phyloP scores from a whole-genome alignment of 2,888 invertebrate species.

The Hemistola chrysoprasaria region DNA sequence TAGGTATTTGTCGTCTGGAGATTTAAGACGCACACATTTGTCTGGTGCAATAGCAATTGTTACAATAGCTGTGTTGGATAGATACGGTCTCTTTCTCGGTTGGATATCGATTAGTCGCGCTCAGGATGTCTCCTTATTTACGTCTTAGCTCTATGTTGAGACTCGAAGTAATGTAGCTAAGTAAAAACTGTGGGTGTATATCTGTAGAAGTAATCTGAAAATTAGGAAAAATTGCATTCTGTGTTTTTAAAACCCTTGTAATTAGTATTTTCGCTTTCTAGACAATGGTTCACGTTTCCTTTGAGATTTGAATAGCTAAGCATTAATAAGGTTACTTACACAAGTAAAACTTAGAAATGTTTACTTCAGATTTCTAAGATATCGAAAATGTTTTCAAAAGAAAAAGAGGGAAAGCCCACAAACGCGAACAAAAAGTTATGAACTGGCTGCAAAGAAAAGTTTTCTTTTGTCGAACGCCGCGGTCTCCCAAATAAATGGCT shows the following conservation, averaged over 20 bases:
- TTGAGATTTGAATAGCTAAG: not conserved
- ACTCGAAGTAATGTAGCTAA: constrained; percentile 6
- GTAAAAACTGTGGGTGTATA: constrained; percentile 6
- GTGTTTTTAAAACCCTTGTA: too few species aligned
- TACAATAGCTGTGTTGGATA: constrained; percentile 21
- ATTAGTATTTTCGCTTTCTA: not conserved
- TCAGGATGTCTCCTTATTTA: constrained; percentile 29
- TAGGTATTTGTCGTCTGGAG: too few species aligned
- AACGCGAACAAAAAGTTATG: constrained; percentile 7
- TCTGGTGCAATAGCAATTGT: constrained; percentile 10
- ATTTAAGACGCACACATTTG: too few species aligned
- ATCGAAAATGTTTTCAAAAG: constrained; percentile 8
- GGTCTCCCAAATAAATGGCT: constrained; percentile 1
- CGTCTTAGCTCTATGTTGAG: constrained; percentile 27
- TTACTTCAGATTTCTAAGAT: constrained; percentile 4
- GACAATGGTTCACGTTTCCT: not conserved
- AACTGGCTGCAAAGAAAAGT: constrained; percentile 2
- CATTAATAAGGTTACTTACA: too few species aligned
- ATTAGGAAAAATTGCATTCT: too few species aligned
- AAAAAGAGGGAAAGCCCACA: constrained; percentile 12
- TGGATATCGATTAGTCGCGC: constrained; percentile 34
- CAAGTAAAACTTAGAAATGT: constrained; percentile 3
- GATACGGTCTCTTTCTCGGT: constrained; percentile 13
- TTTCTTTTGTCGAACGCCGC: constrained; percentile 12
- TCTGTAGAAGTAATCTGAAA: constrained; percentile 1